Conservation (phyloP, 2,113 vertebrate species). For the Agapornis roseicollis region DNA sequence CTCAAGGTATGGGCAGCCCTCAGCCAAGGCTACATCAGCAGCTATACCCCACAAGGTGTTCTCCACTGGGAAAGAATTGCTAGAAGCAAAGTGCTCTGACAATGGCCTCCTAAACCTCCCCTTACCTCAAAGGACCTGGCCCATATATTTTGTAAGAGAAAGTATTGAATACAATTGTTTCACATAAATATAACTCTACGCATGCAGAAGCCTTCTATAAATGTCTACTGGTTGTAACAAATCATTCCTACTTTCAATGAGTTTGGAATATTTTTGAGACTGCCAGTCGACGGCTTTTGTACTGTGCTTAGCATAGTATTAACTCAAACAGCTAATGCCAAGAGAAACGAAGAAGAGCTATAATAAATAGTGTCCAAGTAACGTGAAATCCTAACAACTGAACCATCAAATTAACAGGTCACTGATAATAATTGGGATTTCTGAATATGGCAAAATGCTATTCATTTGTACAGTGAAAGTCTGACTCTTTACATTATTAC, state of each 20-base stretch:
- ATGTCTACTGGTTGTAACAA: not conserved
- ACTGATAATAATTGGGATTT: conserved; percentile 16
- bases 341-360: not conserved
- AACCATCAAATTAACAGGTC: not conserved
- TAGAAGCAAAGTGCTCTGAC: not conserved
- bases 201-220: not conserved
- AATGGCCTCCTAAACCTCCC: not conserved
- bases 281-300: not conserved
- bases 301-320: rapidly evolving
- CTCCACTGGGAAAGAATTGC: not conserved
- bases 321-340: not conserved
- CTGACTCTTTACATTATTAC: conserved; percentile 7
- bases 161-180: not conserved
- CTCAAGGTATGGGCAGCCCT: rapidly evolving
- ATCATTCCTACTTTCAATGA: not conserved
- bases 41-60: rapidly evolving
- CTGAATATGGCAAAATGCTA: not conserved
- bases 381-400: not conserved
- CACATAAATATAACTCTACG: not conserved
- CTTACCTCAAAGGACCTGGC: not conserved
- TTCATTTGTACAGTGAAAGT: conserved; percentile 18
- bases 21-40: not conserved
- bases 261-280: not conserved
- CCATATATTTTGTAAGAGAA: not conserved
- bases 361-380: not conserved